Evolutionary conservation across 2,797 vertebrate genomes (phyloP).

Genomic region (Tolypeutes matacus): DNA sequence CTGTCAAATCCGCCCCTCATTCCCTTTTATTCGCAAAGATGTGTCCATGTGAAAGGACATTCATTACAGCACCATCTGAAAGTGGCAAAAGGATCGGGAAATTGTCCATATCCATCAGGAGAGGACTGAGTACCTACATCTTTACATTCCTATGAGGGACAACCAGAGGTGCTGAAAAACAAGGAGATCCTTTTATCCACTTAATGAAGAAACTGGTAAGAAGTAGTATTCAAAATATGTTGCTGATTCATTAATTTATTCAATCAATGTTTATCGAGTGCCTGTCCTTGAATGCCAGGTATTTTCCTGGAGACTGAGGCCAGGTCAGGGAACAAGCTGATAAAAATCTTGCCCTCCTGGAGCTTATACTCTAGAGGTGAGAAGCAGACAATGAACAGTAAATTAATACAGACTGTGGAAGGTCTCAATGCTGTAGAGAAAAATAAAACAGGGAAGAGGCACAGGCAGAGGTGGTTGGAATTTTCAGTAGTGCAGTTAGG

Average conservation of each 20-base stretch:
- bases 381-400: neutral
- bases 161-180: neutral
- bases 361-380: neutral
- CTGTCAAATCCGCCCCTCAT: no score
- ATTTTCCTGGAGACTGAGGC: neutral
- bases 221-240: neutral
- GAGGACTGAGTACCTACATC: no score
- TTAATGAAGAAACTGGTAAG: neutral
- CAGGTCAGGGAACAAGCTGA: neutral
- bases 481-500: neutral
- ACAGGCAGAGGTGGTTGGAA: rapidly evolving
- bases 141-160: neutral
- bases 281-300: neutral
- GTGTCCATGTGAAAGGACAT: neutral
- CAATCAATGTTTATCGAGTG: neutral
- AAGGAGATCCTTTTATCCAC: neutral
- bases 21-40: neutral
- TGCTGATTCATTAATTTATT: conserved; percentile 10
- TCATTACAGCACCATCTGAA: neutral
- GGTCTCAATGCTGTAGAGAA: no score
- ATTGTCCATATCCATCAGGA: neutral
- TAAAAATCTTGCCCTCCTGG: neutral
- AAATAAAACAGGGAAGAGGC: neutral
- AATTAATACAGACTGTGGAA: rapidly evolving
- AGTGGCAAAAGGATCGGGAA: neutral